Evolutionary conservation across 2,113 vertebrate species (phyloP).

Genomic region (Prinia subflava): DNA sequence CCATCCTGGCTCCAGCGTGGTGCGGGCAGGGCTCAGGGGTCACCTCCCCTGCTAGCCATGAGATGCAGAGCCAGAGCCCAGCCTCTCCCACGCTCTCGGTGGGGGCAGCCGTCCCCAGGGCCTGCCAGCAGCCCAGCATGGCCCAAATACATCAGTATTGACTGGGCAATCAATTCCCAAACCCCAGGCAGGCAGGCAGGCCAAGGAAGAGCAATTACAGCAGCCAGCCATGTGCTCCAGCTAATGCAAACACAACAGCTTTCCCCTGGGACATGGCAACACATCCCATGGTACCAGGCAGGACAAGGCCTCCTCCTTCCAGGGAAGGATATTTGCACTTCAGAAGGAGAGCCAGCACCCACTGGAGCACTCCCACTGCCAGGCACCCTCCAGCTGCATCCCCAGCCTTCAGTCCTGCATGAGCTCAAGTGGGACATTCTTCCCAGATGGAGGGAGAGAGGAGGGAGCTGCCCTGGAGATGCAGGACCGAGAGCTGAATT

Average conservation of each 20-base stretch:
- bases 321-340: neutral
- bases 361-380: accelerated
- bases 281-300: neutral
- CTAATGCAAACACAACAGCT: conserved; percentile 7
- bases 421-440: neutral
- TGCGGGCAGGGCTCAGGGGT: neutral
- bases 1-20: accelerated
- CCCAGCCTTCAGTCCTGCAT: neutral
- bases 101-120: accelerated
- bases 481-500: neutral
- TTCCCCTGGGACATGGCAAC: neutral
- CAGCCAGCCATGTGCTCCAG: neutral
- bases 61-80: neutral
- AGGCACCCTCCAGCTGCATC: neutral
- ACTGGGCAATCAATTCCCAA: conserved; percentile 38
- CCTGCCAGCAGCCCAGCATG: accelerated
- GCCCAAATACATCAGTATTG: neutral
- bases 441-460: neutral
- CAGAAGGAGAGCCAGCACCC: neutral
- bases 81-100: accelerated
- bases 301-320: neutral
- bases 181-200: conserved; percentile 30
- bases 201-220: conserved; percentile 25
- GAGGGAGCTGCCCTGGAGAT: neutral
- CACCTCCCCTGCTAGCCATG: neutral